These are phyloP conservation scores for Noctua janthina DNA, from an alignment of 2,888 invertebrate genomes.

Conservation along the genomic window DNA sequence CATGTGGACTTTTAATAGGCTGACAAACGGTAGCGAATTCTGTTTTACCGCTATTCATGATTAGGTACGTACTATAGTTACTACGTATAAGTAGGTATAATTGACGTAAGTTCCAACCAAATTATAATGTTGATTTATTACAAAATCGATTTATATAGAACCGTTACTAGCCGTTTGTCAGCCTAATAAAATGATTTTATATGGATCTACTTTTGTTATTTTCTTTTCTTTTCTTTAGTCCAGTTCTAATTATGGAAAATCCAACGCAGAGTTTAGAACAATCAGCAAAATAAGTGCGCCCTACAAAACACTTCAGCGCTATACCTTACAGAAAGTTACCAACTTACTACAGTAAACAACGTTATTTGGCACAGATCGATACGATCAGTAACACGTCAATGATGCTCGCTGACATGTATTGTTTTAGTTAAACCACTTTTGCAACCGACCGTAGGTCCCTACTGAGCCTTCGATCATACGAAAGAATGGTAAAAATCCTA, in stretches of 20 bases:
- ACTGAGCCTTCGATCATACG: background rate
- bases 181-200: background rate
- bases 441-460: background rate
- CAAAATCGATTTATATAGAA: constrained; percentile 10
- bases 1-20: background rate
- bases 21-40: constrained; percentile 19
- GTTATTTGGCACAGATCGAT: constrained; percentile 38
- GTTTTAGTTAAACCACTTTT: constrained; percentile 14
- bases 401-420: constrained; percentile 4
- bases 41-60: background rate
- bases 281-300: background rate
- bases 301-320: background rate
- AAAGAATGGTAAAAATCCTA: constrained; percentile 2
- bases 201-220: background rate
- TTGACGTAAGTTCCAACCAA: constrained; percentile 13
- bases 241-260: background rate
- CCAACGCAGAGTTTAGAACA: background rate
- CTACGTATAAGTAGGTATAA: background rate
- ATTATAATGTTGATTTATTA: background rate
- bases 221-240: background rate
- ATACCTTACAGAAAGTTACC: background rate
- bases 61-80: background rate
- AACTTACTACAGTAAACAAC: constrained; percentile 9
- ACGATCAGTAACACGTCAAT: constrained; percentile 14
- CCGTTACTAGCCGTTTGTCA: constrained; percentile 8